Base-by-base conservation (phyloP, 2,797 vertebrate genomes). In the Microtus obscurus region DNA sequence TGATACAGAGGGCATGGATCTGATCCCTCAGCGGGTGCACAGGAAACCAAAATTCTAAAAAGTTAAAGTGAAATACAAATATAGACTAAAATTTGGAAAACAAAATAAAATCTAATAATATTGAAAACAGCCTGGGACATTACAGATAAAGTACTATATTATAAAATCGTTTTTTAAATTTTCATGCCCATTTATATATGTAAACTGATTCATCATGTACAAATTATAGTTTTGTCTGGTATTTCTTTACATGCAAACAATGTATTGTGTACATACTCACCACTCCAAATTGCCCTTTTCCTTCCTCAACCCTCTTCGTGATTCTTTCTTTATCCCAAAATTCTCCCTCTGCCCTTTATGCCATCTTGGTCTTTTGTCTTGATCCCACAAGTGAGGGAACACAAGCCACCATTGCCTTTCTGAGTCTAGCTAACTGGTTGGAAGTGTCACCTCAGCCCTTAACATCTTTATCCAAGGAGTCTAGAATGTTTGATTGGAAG, bases 121-220 rank as follows among this genome's bases (percentile, higher is more conserved):
- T 59, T 63, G 51, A 74, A 91, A 79, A 87, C 37, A 95, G 37
- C 6, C 31, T 40, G 17, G 27, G 59, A 17, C 40, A 31, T 65
- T 40, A 83, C 34, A 96, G 61, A 65, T 13, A 87, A 79, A 76
- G 45, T 27, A 59, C 85, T 80, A 71, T 71, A 91, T 90, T 76
- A 61, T 51, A 40, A 59, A 69, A 86, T 21, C 61, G 59, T n/a
- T 14, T 88, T 91, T 78, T 89, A 67, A 67, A 94, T 71, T 79
- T 12, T 63, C 3, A 69, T 5, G 6, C 56, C 91, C 12, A 53
- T 61, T 81, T 81, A 16, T 34, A 61, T 37, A 34, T 71, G 56
- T 43, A 48, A 88, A 91, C 48, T 80, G 51, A 80, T 48, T 40
- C 7, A 45, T n/a, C 10, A 1, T 51, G 14, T 83, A 48, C 17